Evolutionary conservation across 2,888 invertebrate genomes (phyloP).

Genomic region (Meta bourneti): DNA sequence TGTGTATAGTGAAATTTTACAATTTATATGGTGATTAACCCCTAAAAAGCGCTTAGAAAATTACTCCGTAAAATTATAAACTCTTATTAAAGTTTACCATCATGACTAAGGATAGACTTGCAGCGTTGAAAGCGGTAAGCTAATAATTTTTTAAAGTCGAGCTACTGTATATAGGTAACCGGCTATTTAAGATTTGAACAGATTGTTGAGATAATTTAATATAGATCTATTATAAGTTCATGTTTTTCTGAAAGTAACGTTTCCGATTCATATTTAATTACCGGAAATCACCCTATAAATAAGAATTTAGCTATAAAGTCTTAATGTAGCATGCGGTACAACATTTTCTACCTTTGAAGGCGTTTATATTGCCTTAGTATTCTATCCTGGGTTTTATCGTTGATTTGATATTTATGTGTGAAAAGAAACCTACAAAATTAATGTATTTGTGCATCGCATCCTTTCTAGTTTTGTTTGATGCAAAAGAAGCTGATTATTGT

Average conservation of each 20-base stretch:
- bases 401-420: background rate
- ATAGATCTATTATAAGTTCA: background rate
- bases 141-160: conserved; percentile 35
- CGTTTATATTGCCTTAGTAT: conserved; percentile 28
- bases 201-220: conserved; percentile 61
- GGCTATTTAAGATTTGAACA: conserved; percentile 73
- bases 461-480: too few relatives aligned
- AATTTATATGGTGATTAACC: conserved; percentile 74
- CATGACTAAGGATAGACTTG: conserved; percentile 78
- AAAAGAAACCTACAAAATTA: too few relatives aligned
- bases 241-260: background rate
- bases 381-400: conserved; percentile 7
- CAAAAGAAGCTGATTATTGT: too few relatives aligned
- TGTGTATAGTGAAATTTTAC: conserved; percentile 74
- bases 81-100: conserved; percentile 63
- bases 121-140: conserved; percentile 78
- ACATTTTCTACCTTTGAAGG: conserved; percentile 35
- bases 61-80: conserved; percentile 71
- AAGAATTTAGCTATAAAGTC: background rate
- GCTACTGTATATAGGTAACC: conserved; percentile 57
- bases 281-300: background rate
- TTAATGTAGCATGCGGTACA: background rate
- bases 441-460: too few relatives aligned
- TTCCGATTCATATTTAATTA: background rate
- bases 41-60: conserved; percentile 45